Conservation (phyloP, 2,113 vertebrate genomes). For the Tachycineta bicolor region DNA sequence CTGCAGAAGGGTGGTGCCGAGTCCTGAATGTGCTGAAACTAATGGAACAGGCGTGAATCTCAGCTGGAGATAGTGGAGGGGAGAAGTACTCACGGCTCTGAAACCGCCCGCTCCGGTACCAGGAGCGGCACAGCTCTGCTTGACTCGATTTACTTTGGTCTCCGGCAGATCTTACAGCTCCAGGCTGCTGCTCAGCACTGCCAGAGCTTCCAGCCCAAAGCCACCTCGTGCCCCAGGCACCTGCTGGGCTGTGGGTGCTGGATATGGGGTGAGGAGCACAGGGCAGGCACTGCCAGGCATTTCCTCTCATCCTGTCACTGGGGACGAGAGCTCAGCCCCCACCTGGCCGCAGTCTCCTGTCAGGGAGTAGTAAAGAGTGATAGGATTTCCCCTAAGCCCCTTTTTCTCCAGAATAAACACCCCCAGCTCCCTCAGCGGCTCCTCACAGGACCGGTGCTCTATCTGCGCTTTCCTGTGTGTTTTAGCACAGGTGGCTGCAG, state of each 20-base stretch:
- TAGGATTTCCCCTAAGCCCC: neutral
- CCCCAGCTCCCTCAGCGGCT: neutral
- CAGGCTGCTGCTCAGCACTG: neutral
- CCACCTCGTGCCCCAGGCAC: neutral
- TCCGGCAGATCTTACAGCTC: neutral
- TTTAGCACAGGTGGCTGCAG: neutral
- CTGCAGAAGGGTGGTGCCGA: neutral
- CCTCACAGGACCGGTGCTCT: neutral
- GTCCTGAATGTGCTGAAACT: neutral
- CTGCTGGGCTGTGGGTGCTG: rapidly evolving
- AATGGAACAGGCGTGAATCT: neutral
- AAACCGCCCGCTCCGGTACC: neutral
- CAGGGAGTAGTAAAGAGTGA: no score
- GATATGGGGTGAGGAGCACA: neutral
- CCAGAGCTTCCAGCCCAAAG: neutral
- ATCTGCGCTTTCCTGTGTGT: neutral
- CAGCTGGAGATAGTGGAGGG: neutral
- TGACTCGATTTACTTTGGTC: neutral
- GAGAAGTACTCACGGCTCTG: neutral
- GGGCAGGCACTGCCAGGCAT: rapidly evolving
- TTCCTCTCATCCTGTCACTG: no score
- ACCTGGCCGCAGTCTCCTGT: neutral
- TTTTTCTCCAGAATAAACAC: neutral
- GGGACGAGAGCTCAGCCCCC: rapidly evolving
- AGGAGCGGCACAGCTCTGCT: neutral